A percentile compares a stretch with the other conserved stretches of the same genome.
Evolutionary conservation across 2,797 vertebrate genomes (phyloP).

Genomic region (Pipistrellus pipistrellus): DNA sequence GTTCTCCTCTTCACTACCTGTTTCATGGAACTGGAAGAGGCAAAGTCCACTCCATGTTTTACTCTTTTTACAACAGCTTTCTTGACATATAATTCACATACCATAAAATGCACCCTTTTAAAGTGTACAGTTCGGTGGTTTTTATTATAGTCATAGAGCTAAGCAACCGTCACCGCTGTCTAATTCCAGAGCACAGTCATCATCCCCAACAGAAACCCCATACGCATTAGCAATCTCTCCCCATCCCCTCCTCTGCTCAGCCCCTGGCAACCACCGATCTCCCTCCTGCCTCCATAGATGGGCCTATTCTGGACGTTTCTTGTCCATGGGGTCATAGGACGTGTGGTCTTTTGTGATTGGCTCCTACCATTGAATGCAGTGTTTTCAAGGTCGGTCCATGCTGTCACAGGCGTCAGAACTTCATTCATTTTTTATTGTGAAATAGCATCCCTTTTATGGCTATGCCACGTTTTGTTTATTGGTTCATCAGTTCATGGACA

Average conservation of each 20-base stretch:
- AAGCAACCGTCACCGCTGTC: background rate
- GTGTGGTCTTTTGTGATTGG: background rate
- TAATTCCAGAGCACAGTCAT: conserved; percentile 49
- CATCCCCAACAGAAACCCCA: background rate
- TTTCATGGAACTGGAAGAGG: background rate
- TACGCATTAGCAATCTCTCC: background rate
- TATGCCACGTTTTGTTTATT: background rate
- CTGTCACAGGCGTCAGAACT: no score
- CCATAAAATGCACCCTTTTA: conserved; percentile 31
- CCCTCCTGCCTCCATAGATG: background rate
- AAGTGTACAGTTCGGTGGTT: background rate
- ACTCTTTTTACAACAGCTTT: conserved; percentile 36
- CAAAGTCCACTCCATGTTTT: conserved; percentile 7
- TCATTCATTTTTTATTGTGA: background rate
- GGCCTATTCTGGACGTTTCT: background rate
- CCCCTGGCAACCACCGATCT: background rate
- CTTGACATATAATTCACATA: conserved; percentile 1
- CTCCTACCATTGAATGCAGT: background rate
- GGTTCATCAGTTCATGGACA: background rate
- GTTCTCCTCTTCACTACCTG: background rate
- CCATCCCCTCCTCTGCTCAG: background rate
- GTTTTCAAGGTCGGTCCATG: background rate
- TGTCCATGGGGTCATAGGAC: background rate
- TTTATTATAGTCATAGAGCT: background rate
- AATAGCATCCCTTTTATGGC: background rate